Evolutionary conservation across 2,888 invertebrate species (phyloP), one percentile per base, ranked within the genome.

Genomic region (Harpalus rufipes): DNA sequence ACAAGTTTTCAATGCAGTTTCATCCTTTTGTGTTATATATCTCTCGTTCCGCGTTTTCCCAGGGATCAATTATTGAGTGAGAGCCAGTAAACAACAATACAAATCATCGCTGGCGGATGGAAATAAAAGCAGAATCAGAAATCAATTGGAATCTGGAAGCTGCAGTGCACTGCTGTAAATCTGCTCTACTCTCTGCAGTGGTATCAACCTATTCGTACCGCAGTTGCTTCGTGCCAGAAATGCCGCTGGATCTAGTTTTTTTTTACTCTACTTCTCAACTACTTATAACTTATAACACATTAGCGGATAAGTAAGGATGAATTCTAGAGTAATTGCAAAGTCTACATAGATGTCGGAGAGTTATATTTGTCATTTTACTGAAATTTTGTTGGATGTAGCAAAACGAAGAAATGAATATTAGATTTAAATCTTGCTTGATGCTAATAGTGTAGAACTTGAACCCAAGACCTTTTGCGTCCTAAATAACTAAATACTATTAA

Each of bases 41-140:
- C 44, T 51, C 12, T 0, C 44, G 44, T 51, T 51, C 16, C 7
- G 32, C 8, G 8, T 51, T 51, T 51, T 51, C 44, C 8, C 44
- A 51, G 1, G 4, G 44, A 51, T 8, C 44, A 51, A 51, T 51
- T 51, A 51, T 10, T 51, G 58, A 32, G 25, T 51, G 39, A 32
- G 12, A 41, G 12, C 32, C 32, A 79, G 79, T 79, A 79, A 79
- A 79, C 61, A 41, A 79, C 79, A 61, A 79, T 79, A 61, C 79
- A 59, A 79, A 79, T 58, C 79, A 79, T 74, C 12, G 8, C 32
- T 16, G 79, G 39, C 79, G 79, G 41, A 61, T 21, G n/a, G 39
- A 79, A 79, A 79, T 51, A 79, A 79, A 18, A 44, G 18, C 72
- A 63, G 63, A 8, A 51, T 51, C 72, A 68, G 68, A 41, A 74